A percentile compares a stretch with the other conserved stretches of the same genome.
phyloP scores from a whole-genome alignment of 2,113 vertebrate genomes.

The Tonatia bakeri region DNA sequence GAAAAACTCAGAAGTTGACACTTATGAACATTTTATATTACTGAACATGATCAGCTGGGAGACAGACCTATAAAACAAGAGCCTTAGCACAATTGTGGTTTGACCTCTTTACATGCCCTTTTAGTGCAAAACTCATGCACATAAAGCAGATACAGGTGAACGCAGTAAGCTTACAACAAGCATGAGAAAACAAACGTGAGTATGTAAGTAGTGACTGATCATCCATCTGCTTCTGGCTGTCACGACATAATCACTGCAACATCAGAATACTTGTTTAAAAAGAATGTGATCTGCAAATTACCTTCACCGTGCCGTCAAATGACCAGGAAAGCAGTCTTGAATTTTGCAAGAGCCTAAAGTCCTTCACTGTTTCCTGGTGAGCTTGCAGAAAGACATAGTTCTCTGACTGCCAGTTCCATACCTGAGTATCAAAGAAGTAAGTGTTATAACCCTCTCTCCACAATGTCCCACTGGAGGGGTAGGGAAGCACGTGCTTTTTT shows the following conservation, averaged over 20 bases:
- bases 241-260: background rate
- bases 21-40: background rate
- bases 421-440: constrained; percentile 77
- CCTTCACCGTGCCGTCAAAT: constrained; percentile 94
- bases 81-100: background rate
- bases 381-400: constrained; percentile 84
- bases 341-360: constrained; percentile 84
- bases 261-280: background rate
- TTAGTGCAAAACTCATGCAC: background rate
- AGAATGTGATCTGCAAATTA: constrained; percentile 70
- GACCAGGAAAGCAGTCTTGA: constrained; percentile 94
- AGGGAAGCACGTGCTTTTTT: background rate
- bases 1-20: constrained; percentile 2
- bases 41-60: background rate
- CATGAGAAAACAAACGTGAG: background rate
- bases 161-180: background rate
- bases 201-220: background rate
- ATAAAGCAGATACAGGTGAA: background rate
- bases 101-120: background rate
- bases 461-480: background rate
- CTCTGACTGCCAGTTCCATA: constrained; percentile 90
- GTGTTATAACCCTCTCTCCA: background rate
- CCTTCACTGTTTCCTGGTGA: constrained; percentile 91
- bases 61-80: background rate
- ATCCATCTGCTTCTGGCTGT: background rate